These are phyloP conservation scores for Macaria notata DNA, from an alignment of 2,888 invertebrate genomes.

Conservation along the genomic window DNA sequence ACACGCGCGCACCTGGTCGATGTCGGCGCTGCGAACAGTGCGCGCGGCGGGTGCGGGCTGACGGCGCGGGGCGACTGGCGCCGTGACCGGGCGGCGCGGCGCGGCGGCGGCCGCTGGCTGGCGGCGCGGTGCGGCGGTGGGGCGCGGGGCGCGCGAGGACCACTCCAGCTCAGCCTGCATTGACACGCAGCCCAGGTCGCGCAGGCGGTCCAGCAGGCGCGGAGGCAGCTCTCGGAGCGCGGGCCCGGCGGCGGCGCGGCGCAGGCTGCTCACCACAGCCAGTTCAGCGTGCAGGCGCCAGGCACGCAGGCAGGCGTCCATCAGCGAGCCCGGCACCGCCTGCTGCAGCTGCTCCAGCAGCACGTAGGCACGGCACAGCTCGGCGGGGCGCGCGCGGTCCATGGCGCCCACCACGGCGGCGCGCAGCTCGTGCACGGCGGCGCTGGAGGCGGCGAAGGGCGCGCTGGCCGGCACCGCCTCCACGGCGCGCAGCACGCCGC, in stretches of 20 bases:
- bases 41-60: too few relatives aligned
- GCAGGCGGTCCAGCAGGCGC: conserved; percentile 63
- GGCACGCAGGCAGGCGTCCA: conserved; percentile 44
- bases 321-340: conserved; percentile 31
- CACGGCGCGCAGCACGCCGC: conserved; percentile 87
- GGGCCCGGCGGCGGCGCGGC: conserved; percentile 59
- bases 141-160: conserved; percentile 35
- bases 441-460: conserved; percentile 46
- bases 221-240: too few relatives aligned
- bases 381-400: conserved; percentile 90
- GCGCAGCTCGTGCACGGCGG: conserved; percentile 81
- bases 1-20: conserved; percentile 61
- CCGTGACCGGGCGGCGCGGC: too few relatives aligned
- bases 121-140: conserved; percentile 30
- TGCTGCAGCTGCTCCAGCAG: conserved; percentile 46
- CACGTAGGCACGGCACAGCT: conserved; percentile 90
- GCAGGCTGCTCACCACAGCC: conserved; percentile 60
- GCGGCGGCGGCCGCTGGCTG: too few relatives aligned
- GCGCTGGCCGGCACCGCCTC: conserved; percentile 55
- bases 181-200: conserved; percentile 64
- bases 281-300: conserved; percentile 64
- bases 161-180: too few relatives aligned
- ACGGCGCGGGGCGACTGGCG: too few relatives aligned
- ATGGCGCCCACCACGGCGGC: conserved; percentile 90
- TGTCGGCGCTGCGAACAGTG: conserved; percentile 50